A percentile compares a stretch with the other conserved stretches of the same genome.
Conservation (phyloP, 2,113 vertebrate species). For the Sylvilagus bachmani region DNA sequence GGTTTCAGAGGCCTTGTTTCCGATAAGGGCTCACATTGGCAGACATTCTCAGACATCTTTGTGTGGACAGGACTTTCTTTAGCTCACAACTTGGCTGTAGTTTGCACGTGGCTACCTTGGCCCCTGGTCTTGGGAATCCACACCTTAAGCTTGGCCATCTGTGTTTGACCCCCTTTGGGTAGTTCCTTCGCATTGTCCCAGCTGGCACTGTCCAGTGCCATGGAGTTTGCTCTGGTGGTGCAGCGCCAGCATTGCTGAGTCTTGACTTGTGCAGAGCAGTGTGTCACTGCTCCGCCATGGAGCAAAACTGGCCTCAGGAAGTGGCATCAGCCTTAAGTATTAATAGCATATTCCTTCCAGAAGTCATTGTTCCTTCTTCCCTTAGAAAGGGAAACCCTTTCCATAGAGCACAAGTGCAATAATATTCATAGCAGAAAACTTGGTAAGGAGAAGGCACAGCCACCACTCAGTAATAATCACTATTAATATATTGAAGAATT, state of each 20-base stretch:
- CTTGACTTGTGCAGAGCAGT: neutral
- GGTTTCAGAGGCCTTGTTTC: neutral
- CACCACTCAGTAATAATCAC: neutral
- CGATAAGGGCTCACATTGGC: neutral
- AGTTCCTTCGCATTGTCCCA: neutral
- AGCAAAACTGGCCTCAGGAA: neutral
- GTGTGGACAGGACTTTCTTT: neutral
- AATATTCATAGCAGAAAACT: neutral
- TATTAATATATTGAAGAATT: neutral
- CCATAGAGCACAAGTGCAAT: neutral
- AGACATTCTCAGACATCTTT: neutral
- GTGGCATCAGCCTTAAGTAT: neutral
- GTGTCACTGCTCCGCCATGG: neutral
- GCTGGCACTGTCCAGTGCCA: neutral
- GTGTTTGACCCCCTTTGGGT: neutral
- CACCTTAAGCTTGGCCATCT: fast-evolving
- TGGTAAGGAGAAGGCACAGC: neutral
- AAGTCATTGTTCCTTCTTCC: neutral
- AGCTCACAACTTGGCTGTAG: neutral
- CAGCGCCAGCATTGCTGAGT: neutral
- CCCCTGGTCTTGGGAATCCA: neutral
- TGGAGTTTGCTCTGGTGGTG: neutral
- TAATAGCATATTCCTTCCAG: neutral
- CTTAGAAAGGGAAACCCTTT: neutral
- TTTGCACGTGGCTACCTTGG: neutral